Evolutionary conservation across 1,140 invertebrate genomes (phyloP).

Genomic region (Tetramorium simillimum): DNA sequence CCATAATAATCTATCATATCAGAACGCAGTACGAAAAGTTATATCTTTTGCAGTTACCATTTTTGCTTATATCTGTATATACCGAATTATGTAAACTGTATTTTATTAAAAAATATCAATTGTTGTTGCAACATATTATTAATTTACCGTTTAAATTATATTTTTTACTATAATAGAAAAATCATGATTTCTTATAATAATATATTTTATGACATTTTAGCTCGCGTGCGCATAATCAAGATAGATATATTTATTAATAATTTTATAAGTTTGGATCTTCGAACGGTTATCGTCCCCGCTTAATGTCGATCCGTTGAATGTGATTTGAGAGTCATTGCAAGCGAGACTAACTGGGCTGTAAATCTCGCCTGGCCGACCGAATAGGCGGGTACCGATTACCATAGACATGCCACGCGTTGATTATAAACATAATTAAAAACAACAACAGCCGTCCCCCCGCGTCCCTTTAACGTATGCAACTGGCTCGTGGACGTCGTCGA

Average conservation of each 20-base stretch:
- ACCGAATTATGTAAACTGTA: too few species aligned
- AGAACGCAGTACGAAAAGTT: not conserved
- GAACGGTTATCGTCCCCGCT: not conserved
- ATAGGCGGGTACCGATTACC: conserved; percentile 83
- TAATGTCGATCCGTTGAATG: conserved; percentile 30
- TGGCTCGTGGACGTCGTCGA: conserved; percentile 81
- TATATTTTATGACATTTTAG: not conserved
- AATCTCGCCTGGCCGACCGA: conserved; percentile 75
- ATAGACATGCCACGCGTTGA: conserved; percentile 85
- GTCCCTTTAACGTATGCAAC: conserved; percentile 81
- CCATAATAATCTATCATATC: not conserved
- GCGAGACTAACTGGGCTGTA: conserved; percentile 75
- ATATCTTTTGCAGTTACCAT: not conserved
- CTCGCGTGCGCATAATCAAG: not conserved
- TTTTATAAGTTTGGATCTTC: not conserved
- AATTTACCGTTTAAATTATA: not conserved
- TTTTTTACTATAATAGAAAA: not conserved
- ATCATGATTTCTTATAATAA: not conserved
- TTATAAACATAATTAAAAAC: conserved; percentile 86
- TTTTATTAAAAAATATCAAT: too few species aligned
- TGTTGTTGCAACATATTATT: too few species aligned
- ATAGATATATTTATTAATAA: not conserved
- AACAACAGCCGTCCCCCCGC: conserved; percentile 78
- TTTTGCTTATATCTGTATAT: too few species aligned
- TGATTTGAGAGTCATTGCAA: conserved; percentile 75